Percentiles rank a stretch among this genome's conserved stretches.
These are phyloP conservation scores for Aphidoletes aphidimyza DNA, from an alignment of 2,888 invertebrate species.

Conservation along the genomic window DNA sequence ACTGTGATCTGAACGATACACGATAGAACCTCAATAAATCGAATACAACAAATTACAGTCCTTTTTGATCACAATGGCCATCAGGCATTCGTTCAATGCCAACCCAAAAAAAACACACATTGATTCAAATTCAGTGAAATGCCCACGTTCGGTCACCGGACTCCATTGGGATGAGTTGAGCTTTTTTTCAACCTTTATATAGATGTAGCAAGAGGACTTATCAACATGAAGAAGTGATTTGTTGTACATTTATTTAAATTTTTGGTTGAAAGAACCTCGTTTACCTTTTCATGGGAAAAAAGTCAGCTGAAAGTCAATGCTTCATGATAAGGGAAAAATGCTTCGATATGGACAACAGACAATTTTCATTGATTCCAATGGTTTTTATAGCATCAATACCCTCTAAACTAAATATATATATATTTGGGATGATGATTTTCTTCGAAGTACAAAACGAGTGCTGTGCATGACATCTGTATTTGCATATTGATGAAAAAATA, in stretches of 20 bases:
- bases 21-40: background rate
- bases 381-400: background rate
- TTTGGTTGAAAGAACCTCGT: too few relatives aligned
- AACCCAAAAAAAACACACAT: background rate
- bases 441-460: background rate
- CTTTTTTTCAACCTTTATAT: background rate
- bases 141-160: too few relatives aligned
- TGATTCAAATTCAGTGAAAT: too few relatives aligned
- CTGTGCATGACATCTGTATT: background rate
- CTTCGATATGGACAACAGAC: too few relatives aligned
- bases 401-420: background rate
- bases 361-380: background rate
- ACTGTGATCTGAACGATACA: background rate
- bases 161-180: background rate
- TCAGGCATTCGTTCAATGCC: background rate
- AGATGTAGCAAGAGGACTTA: background rate
- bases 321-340: too few relatives aligned
- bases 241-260: background rate
- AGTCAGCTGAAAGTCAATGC: too few relatives aligned
- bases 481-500: background rate
- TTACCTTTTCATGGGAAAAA: too few relatives aligned
- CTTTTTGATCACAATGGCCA: background rate
- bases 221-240: background rate
- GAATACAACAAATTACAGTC: background rate
- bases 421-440: background rate